Percentiles rank a stretch among this genome's conserved stretches.
Conservation (phyloP, 2,888 invertebrate genomes). For the Hybos culiciformis region DNA sequence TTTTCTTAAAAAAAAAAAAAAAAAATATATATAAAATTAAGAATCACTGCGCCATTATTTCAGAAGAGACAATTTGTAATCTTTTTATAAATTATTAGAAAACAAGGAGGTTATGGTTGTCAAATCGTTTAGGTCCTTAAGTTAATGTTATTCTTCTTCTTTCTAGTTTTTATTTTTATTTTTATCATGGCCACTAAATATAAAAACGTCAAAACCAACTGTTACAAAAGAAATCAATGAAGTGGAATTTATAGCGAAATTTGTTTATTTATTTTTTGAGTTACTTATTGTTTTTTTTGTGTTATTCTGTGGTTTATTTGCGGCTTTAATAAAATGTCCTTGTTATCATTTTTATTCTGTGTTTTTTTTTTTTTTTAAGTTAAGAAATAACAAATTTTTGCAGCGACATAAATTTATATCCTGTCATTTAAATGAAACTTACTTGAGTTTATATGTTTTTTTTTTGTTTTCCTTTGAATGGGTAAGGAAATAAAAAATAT, state of each 20-base stretch:
- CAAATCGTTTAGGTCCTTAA: constrained; percentile 1
- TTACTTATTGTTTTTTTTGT: background rate
- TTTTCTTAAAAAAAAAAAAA: background rate
- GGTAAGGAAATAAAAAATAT: too few relatives aligned
- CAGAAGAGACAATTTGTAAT: background rate
- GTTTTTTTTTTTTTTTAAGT: too few relatives aligned
- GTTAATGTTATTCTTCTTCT: background rate
- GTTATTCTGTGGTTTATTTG: too few relatives aligned
- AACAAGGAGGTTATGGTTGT: constrained; percentile 2
- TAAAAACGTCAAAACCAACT: constrained; percentile 37
- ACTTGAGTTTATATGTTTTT: background rate
- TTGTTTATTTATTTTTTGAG: background rate
- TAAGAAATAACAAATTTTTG: too few relatives aligned
- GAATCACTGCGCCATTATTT: background rate
- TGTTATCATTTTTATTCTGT: too few relatives aligned
- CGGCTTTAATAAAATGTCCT: too few relatives aligned
- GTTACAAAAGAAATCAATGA: constrained; percentile 38
- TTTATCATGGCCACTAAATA: background rate
- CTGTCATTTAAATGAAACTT: too few relatives aligned
- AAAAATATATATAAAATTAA: background rate
- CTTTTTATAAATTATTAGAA: background rate
- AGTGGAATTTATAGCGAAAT: constrained; percentile 25
- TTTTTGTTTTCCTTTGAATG: too few relatives aligned
- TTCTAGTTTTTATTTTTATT: background rate
- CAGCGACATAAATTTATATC: too few relatives aligned